A percentile compares a stretch with the other conserved stretches of the same genome.
phyloP scores from a whole-genome alignment of 2,113 vertebrate species.

The Tyto alba region DNA sequence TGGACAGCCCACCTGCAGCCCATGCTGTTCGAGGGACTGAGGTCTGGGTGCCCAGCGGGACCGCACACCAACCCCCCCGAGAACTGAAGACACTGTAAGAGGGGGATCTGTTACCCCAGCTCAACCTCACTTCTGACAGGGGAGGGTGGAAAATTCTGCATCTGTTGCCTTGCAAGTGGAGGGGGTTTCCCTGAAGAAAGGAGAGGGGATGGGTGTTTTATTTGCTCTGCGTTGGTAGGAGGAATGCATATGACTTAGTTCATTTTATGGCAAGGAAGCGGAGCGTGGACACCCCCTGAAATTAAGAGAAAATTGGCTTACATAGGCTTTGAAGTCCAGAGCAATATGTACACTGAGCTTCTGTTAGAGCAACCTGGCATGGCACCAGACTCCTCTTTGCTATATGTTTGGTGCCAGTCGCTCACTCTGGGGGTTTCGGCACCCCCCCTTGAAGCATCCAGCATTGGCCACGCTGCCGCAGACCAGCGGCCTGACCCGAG shows the following conservation, averaged over 20 bases:
- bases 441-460: background rate
- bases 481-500: background rate
- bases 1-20: background rate
- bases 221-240: rapidly evolving
- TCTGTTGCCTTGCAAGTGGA: background rate
- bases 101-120: rapidly evolving
- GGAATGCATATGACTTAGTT: background rate
- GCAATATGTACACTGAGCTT: background rate
- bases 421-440: background rate
- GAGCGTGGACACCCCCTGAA: background rate
- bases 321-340: background rate
- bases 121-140: background rate
- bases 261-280: background rate
- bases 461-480: rapidly evolving
- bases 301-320: background rate
- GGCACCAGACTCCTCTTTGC: background rate
- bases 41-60: too few relatives aligned
- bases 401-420: background rate
- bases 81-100: background rate
- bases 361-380: background rate
- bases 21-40: rapidly evolving
- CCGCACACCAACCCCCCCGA: rapidly evolving
- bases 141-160: rapidly evolving
- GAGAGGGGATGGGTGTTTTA: background rate
- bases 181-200: background rate